Percentiles rank a stretch among this genome's conserved stretches.
Conservation (phyloP, 2,113 vertebrate genomes). For the Atrichornis clamosus region DNA sequence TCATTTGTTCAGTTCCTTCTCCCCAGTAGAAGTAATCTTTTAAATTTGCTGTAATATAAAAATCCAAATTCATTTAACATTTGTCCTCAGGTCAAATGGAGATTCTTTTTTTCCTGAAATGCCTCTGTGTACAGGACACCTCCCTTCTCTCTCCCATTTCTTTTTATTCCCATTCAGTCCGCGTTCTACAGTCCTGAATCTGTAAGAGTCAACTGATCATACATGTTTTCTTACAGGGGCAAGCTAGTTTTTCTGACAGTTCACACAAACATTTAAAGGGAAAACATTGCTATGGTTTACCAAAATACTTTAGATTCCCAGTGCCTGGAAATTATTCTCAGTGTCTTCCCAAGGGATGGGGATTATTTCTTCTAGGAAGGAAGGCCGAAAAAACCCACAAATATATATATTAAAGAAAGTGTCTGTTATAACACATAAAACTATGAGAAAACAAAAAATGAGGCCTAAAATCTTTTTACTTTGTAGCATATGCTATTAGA, state of each 20-base stretch:
- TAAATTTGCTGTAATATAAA: not conserved
- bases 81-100: not conserved
- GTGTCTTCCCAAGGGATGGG: not conserved
- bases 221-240: not conserved
- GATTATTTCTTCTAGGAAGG: not conserved
- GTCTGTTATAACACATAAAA: not conserved
- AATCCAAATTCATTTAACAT: not conserved
- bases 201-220: not conserved
- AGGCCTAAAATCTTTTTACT: not conserved
- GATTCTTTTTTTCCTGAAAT: not conserved
- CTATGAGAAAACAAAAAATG: not conserved
- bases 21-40: not conserved
- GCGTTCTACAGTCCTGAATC: fast-evolving
- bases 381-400: not conserved
- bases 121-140: not conserved
- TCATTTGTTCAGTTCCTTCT: not conserved
- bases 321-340: not conserved
- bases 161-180: not conserved
- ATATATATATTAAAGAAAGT: not conserved
- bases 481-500: not conserved
- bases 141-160: not conserved
- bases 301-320: not conserved
- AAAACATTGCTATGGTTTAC: not conserved
- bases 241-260: not conserved
- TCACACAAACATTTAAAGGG: not conserved